Evolutionary conservation across 92 coral and sea anemone genomes (phyloP), one percentile per base, ranked within the genome.

Genomic region (Phenganax subtilis): DNA sequence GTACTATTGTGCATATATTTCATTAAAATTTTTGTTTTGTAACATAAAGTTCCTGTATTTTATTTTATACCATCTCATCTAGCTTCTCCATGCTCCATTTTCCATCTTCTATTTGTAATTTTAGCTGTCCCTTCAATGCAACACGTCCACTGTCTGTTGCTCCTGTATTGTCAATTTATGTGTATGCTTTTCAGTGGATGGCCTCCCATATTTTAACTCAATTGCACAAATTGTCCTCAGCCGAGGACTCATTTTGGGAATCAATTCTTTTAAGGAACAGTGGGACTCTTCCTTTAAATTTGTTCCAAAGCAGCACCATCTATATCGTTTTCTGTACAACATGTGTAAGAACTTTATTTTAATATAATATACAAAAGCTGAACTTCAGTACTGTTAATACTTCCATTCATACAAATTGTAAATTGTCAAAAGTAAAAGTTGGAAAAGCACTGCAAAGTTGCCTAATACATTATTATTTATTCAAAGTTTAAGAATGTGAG

Each of bases 61-160:
- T 37, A 37, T 37, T 37, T 37, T 37, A 62, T 62, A 62, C 68
- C 20, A 62, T 62, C 25, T 62, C 68, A 62, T 62, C 68, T 15
- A 62, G 14, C 68, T 62, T 62, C 68, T 62, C 68, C 68, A 62
- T 62, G 68, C 68, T 62, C 68, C 68, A 62, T 62, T 62, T 9
- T 62, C 68, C 68, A 62, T 14, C 68, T 9, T 62, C 68, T 27
- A 62, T 62, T 28, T 28, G 14, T 20, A 62, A 62, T 62, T 62
- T 62, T 28, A 62, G 29, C 68, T 62, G 68, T 15, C 68, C 68
- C 68, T 62, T 62, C 27, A 62, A 62, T 15, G 68, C 0, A 62
- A 62, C 68, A 62, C 20, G 27, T 62, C 2, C 68, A 62, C 68
- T 62, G 68, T 62, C 68, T 62, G 14, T 9, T 62, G 68, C 14